Percentiles rank a stretch among this genome's conserved stretches.
Evolutionary conservation across 1,140 invertebrate species (phyloP).

Genomic region (Ooceraea biroi): DNA sequence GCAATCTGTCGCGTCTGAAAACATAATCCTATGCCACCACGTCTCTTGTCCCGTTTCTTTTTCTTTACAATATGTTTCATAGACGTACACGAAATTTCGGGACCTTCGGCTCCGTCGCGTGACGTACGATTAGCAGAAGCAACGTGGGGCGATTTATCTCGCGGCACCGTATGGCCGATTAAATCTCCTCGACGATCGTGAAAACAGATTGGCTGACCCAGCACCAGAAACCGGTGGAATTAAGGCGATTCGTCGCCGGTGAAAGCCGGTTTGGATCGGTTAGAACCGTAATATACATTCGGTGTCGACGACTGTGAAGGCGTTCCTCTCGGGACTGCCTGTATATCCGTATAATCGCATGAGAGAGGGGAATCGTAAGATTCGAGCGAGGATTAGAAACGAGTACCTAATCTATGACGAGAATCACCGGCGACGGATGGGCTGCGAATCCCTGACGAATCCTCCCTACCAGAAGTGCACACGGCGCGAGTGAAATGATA

Average conservation of each 20-base stretch:
- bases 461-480: not conserved
- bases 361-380: not conserved
- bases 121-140: not conserved
- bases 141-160: constrained; percentile 21
- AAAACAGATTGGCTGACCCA: constrained; percentile 39
- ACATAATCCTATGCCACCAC: not conserved
- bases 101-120: not conserved
- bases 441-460: not conserved
- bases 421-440: not conserved
- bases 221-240: constrained; percentile 57
- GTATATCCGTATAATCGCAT: constrained; percentile 14
- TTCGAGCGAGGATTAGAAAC: not conserved
- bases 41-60: not conserved
- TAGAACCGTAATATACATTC: constrained; percentile 50
- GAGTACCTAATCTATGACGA: not conserved
- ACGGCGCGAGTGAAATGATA: not conserved
- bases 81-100: not conserved
- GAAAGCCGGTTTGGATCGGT: constrained; percentile 68
- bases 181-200: constrained; percentile 29
- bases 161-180: not conserved
- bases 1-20: not conserved
- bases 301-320: constrained; percentile 39
- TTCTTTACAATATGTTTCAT: not conserved
- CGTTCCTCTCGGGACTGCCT: not conserved
- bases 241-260: constrained; percentile 58